Conservation (phyloP, 2,113 vertebrate genomes). For the Callocephalon fimbriatum region DNA sequence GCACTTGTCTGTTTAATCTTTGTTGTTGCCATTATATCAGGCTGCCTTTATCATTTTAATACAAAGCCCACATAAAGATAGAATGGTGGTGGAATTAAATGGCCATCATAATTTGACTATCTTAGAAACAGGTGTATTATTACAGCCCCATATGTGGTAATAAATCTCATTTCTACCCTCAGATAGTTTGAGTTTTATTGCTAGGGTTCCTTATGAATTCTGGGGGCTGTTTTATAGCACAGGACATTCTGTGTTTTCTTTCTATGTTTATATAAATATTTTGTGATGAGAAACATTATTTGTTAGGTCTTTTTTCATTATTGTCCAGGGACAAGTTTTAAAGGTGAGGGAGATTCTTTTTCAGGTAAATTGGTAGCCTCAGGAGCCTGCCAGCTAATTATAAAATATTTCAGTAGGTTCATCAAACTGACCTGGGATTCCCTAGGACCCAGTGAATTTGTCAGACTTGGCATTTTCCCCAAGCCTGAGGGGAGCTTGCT, state of each 20-base stretch:
- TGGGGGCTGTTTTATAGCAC: not conserved
- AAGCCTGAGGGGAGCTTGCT: conserved; percentile 25
- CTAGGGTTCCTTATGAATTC: not conserved
- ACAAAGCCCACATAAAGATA: not conserved
- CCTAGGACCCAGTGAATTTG: conserved; percentile 2
- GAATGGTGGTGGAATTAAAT: not conserved
- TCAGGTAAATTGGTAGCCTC: conserved; percentile 36
- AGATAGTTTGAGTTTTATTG: not conserved
- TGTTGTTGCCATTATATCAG: not conserved
- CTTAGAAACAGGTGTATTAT: not conserved
- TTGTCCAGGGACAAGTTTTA: not conserved
- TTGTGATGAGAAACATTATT: not conserved
- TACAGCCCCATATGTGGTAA: not conserved
- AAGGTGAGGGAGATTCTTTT: conserved; percentile 17
- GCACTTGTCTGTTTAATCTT: not conserved
- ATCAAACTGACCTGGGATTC: conserved; percentile 48
- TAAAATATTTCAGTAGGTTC: conserved; percentile 51
- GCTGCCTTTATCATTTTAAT: not conserved
- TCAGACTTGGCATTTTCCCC: conserved; percentile 40
- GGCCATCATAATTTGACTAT: not conserved
- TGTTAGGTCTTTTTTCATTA: not conserved
- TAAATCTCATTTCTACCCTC: conserved; percentile 5
- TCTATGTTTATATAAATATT: not conserved
- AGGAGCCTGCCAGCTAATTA: conserved; percentile 38
- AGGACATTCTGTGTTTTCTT: not conserved